Evolutionary conservation across 2,797 vertebrate genomes (phyloP), one percentile per base, ranked within the genome.

Genomic region (Hypotaenidia okinawae): DNA sequence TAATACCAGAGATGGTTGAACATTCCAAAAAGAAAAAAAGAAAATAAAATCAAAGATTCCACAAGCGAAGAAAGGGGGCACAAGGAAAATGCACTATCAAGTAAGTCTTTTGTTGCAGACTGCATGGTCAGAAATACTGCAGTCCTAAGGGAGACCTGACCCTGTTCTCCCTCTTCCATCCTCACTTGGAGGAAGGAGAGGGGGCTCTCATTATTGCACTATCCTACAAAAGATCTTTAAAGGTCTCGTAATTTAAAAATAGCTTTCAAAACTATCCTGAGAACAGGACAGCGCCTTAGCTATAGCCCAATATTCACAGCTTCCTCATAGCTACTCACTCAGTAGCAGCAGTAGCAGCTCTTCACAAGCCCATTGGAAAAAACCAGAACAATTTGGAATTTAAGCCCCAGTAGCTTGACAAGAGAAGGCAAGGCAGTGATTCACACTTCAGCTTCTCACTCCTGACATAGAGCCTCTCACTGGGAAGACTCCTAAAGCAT

Each of bases 141-240:
- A 93, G 95, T 81, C 78, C 78, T 81, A 30, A 61, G 67, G 51
- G 89, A 94, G 72, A 94, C 67, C 78, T 94, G 85, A 92, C 33
- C 49, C 25, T 61, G 10, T 91, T 84, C 47, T 88, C 23, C 33
- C 33, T 81, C 62, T 78, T 75, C 85, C 39, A 59, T 58, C 32
- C 30, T 87, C 52, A 27, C 16, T 9, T 69, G 24, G 8, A 1
- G 5, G 18, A 9, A 8, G 75, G 6, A 19, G 27, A 80, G 89
- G 69, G 43, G 43, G 43, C 58, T 97, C 93, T 82, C 97, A 91
- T 93, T 96, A 92, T 89, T 57, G 89, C 49, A 62, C 17, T 41
- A 62, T 72, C 68, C 86, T 84, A 82, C 84, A 87, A 84, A 64
- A 95, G 55, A 68, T 86, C 95, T 94, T 96, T 67, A 90, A 72